Evolutionary conservation across 2,888 invertebrate genomes (phyloP), one percentile per base, ranked within the genome.

Genomic region (Parascotia fuliginaria): DNA sequence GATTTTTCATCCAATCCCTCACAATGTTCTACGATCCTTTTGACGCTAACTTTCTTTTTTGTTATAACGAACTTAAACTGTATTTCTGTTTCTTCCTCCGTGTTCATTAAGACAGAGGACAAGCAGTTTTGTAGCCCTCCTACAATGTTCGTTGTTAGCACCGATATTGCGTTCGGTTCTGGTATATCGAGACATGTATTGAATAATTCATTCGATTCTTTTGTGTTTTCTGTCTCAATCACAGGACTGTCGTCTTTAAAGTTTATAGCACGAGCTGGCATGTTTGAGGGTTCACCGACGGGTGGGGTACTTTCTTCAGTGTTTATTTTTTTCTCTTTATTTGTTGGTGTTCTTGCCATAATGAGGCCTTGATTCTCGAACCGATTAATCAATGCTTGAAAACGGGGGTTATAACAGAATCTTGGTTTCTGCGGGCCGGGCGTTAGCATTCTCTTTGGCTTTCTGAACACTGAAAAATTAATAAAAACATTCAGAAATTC

Each of bases 41-140:
- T 85, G 6, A 89, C 83, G 53, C 83, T 85, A 9, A 90, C 85
- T 61, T 81, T 89, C 66, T 79, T 89, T 66, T 88, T 90, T 1
- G 87, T 87, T 55, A 92, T 89, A 4, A 87, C 81, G 65, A 92
- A 91, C 75, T 92, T 89, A 51, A 92, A 91, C 70, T 92, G 89
- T 65, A 92, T 87, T 67, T 92, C 91, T 0, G 91, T 91, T 62
- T 90, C 89, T 31, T 89, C 88, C 39, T 85, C 88, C 1, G 77
- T 81, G 0, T 87, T 77, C 60, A 74, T 78, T 39, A 92, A 58
- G 9, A 85, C 88, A 1, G 87, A 78, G 40, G 77, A 79, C 19
- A 92, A 67, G 43, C 91, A 91, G 16, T 79, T 84, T 58, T 92
- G 87, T 4, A 92, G 63, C 0, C 90, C 83, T 0, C 88, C 85